Evolutionary conservation across 2,113 vertebrate genomes (phyloP), one percentile per base, ranked within the genome.

Genomic region (Cochlearius cochlearius): DNA sequence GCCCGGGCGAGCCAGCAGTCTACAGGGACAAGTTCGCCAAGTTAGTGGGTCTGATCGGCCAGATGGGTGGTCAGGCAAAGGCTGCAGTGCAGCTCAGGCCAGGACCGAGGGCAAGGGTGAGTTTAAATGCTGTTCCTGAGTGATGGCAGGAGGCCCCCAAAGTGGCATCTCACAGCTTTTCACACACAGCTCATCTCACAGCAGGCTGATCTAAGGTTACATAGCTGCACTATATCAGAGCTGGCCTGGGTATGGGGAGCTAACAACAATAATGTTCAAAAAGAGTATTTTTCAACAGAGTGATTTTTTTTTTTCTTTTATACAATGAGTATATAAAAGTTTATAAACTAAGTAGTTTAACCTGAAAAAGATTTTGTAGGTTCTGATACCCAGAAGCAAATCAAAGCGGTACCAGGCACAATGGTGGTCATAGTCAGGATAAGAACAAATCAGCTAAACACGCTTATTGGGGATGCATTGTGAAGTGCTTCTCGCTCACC

Each of bases 381-480:
- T 76, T 91, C 34, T 86, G 17, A 52, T 55, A 77, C 7, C 13
- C 17, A 64, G 45, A 78, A 80, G 67, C 38, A 85, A 82, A 50
- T 83, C 9, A 72, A 88, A 64, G 41, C 38, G 27, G 5, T 74
- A 60, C 34, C 29, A 80, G 68, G 12, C n/a, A 43, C n/a, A 68
- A 79, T 52, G 36, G 36, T 26, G 43, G 15, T 66, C 41, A 73
- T 36, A 67, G 38, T 19, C 8, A 50, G 32, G 32, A 32, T 74
- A 62, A 52, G 27, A 74, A 34, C 4, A 5, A 73, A 17, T 85
- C 22, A 77, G 52, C 25, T 81, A 29, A 81, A 47, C 2, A 8
- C 0, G 0, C 9, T 21, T 63, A 8, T 10, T 87, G 23, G 50
- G 82, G 41, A 58, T 25, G 12, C 6, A 30, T 62, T n/a, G 11